Evolutionary conservation across 2,113 vertebrate species (phyloP), one percentile per base, ranked within the genome.

Genomic region (Nansenia antarctica): DNA sequence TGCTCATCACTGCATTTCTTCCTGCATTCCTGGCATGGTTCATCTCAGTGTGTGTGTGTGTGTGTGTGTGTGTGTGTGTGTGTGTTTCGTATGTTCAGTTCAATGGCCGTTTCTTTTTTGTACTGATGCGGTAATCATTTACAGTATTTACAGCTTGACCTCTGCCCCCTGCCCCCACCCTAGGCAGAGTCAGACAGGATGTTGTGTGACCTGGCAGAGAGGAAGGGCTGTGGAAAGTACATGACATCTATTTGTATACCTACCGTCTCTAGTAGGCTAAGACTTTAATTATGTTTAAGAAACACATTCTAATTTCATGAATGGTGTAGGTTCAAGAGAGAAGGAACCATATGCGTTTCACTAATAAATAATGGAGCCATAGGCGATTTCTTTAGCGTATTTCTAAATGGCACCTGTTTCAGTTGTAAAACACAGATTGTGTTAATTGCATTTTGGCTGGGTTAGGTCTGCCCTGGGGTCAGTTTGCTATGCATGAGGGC

Each of bases 71-170:
- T 11, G 62, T 42, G 54, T 42, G 55, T 39, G 26, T 62, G 31
- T 62, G 42, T 55, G 62, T 31, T n/a, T n/a, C n/a, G 55, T 11
- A 42, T 65, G 31, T 55, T 54, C 65, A 76, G 78, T 60, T 80
- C 68, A 80, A 53, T 59, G 58, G 69, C 67, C 42, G 22, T 39
- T 70, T 62, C 58, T 74, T 22, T 65, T 64, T 18, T 49, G 26
- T 20, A 24, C 70, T 58, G 24, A 2, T 8, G 26, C 67, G 76
- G 77, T 66, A 87, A 84, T 87, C 70, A 86, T 85, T 85, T 69
- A 80, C 76, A 83, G 69, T 65, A 59, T 82, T 87, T 77, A 78
- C 6, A 63, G 74, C 35, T 49, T 75, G 8, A 75, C 68, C 72
- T 65, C 12, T 74, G 68, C 75, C 81, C 72, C 58, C 5, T 9